A percentile compares a stretch with the other conserved stretches of the same genome.
These are phyloP conservation scores for Luffia ferchaultella DNA, from an alignment of 2,888 invertebrate species.

Conservation along the genomic window DNA sequence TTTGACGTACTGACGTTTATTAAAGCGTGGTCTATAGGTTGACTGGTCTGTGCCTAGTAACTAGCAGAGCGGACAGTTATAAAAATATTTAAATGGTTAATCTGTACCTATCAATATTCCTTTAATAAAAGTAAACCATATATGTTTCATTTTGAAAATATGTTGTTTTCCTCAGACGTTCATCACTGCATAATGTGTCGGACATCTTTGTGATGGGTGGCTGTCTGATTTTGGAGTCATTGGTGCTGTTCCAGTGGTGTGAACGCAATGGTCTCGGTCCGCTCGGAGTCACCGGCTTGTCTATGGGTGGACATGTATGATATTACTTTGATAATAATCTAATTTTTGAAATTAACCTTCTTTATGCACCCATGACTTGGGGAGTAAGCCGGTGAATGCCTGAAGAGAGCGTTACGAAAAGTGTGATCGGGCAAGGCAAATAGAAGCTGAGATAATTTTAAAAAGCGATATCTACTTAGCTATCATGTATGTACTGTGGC, in stretches of 20 bases:
- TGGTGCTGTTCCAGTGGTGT: conserved; percentile 94
- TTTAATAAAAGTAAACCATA: too few relatives aligned
- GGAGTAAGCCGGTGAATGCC: neutral
- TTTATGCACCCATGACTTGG: neutral
- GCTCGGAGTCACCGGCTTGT: conserved; percentile 92
- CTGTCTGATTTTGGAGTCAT: conserved; percentile 90
- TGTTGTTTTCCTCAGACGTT: conserved; percentile 68
- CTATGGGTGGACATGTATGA: conserved; percentile 98
- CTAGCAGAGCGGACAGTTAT: too few relatives aligned
- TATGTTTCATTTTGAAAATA: too few relatives aligned
- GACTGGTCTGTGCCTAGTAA: too few relatives aligned
- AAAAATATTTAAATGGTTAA: too few relatives aligned
- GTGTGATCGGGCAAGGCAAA: neutral
- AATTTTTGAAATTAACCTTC: neutral
- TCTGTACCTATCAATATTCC: too few relatives aligned
- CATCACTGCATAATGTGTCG: conserved; percentile 92
- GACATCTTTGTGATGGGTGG: conserved; percentile 99
- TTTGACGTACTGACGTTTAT: too few relatives aligned
- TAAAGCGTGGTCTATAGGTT: too few relatives aligned
- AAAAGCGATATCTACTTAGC: too few relatives aligned
- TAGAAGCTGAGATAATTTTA: neutral
- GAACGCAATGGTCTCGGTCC: conserved; percentile 91
- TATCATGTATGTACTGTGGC: too few relatives aligned
- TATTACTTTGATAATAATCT: too few relatives aligned
- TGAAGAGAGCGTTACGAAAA: neutral